Conservation (phyloP, 2,113 vertebrate species). For the Lepisosteus oculatus region DNA sequence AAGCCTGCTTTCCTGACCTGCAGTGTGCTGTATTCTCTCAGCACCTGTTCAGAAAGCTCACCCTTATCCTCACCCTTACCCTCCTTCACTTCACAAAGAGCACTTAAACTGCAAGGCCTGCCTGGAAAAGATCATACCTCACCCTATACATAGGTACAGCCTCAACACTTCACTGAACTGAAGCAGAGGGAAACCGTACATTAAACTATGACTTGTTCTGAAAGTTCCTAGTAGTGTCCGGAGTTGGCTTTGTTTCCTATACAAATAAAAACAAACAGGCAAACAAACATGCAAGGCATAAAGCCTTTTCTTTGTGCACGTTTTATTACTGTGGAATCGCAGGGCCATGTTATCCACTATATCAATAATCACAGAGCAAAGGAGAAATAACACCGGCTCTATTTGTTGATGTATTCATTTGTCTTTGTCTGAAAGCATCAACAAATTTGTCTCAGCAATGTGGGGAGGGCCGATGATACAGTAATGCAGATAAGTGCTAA, state of each 20-base stretch:
- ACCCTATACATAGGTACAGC: slow-evolving; percentile 17
- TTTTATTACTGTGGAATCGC: slow-evolving; percentile 27
- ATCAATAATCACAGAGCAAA: background rate
- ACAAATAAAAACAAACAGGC: slow-evolving; percentile 55
- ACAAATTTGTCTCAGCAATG: slow-evolving; percentile 24
- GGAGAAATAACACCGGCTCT: background rate
- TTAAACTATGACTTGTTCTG: slow-evolving; percentile 21
- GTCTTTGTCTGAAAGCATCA: slow-evolving; percentile 19
- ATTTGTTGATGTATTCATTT: background rate
- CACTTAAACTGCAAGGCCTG: slow-evolving; percentile 1
- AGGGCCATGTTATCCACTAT: background rate
- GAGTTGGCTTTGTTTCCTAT: slow-evolving; percentile 58
- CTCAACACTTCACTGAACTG: slow-evolving; percentile 46
- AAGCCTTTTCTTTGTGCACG: slow-evolving; percentile 20
- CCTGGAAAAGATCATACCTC: background rate
- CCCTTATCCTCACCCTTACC: slow-evolving; percentile 3
- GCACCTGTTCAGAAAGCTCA: background rate
- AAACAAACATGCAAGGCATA: slow-evolving; percentile 45
- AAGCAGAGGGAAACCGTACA: background rate
- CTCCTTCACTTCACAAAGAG: background rate
- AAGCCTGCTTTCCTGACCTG: too few species aligned
- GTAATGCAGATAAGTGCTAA: slow-evolving; percentile 34
- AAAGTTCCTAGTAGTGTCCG: slow-evolving; percentile 21
- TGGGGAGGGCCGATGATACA: slow-evolving; percentile 34
- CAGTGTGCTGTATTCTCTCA: background rate